These are phyloP conservation scores for Paratilapia polleni DNA, from an alignment of 2,113 vertebrate species.

Conservation along the genomic window DNA sequence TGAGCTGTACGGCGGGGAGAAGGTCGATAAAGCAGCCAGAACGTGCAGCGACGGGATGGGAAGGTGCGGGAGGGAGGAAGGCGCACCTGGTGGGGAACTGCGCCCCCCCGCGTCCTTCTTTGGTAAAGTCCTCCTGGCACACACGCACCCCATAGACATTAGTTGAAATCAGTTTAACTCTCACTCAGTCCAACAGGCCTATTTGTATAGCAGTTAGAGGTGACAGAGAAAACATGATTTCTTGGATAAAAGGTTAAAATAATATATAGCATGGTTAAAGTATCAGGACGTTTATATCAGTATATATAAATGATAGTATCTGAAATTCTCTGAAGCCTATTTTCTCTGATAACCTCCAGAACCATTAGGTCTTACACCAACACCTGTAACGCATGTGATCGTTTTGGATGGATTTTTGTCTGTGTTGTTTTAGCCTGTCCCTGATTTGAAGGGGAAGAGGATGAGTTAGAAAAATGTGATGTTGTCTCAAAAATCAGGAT, in stretches of 20 bases:
- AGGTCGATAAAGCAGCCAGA: constrained; percentile 41
- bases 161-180: constrained; percentile 6
- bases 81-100: constrained; percentile 71
- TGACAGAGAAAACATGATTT: constrained; percentile 4
- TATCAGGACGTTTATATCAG: background rate
- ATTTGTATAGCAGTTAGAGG: background rate
- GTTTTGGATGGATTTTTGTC: background rate
- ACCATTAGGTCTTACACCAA: background rate
- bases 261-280: accelerated
- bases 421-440: background rate
- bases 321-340: background rate
- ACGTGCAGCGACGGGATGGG: constrained; percentile 55
- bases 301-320: background rate
- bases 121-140: background rate
- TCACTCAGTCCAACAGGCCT: background rate
- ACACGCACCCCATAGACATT: background rate
- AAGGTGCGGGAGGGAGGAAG: constrained; percentile 42
- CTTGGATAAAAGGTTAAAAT: background rate
- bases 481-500: background rate
- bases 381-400: background rate
- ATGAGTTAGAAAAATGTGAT: background rate
- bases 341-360: background rate
- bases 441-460: background rate
- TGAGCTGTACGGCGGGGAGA: constrained; percentile 48
- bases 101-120: constrained; percentile 51